A percentile compares a stretch with the other conserved stretches of the same genome.
These are phyloP conservation scores for Tanypteryx hageni DNA, from an alignment of 2,888 invertebrate species.

Conservation along the genomic window DNA sequence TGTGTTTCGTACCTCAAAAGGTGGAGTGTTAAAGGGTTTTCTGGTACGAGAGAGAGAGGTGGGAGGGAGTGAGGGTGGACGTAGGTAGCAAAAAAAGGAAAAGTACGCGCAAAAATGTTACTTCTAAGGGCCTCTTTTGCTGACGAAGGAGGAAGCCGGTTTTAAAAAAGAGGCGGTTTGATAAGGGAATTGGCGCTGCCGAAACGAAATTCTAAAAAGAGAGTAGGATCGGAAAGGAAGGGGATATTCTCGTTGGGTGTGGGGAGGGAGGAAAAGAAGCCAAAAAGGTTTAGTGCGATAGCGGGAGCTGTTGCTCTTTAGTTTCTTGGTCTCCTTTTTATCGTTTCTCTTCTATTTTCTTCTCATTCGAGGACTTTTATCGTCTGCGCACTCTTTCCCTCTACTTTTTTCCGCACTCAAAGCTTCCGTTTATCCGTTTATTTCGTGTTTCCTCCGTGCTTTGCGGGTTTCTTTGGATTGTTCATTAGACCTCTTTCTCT, in stretches of 20 bases:
- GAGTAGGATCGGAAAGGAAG: no score
- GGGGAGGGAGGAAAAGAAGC: no score
- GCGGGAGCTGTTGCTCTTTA: no score
- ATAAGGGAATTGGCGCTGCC: neutral
- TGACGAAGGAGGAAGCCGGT: neutral
- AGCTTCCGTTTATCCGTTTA: no score
- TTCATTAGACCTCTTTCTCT: no score
- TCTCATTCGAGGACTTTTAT: neutral
- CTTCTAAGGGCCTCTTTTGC: neutral
- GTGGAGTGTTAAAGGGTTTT: neutral
- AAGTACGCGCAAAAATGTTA: neutral
- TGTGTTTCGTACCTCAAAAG: neutral
- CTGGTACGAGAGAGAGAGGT: no score
- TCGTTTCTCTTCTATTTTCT: neutral
- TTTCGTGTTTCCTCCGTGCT: no score
- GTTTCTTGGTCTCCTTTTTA: neutral
- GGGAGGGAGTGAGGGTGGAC: neutral
- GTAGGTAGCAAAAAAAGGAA: neutral
- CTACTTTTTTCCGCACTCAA: neutral
- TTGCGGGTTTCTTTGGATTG: no score
- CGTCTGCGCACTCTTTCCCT: neutral
- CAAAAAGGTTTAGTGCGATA: no score
- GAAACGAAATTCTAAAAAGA: no score
- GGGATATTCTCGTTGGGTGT: no score
- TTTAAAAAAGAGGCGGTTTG: neutral